These are phyloP conservation scores for Oppia nitens DNA, from an alignment of 1,140 invertebrate genomes.

Conservation along the genomic window DNA sequence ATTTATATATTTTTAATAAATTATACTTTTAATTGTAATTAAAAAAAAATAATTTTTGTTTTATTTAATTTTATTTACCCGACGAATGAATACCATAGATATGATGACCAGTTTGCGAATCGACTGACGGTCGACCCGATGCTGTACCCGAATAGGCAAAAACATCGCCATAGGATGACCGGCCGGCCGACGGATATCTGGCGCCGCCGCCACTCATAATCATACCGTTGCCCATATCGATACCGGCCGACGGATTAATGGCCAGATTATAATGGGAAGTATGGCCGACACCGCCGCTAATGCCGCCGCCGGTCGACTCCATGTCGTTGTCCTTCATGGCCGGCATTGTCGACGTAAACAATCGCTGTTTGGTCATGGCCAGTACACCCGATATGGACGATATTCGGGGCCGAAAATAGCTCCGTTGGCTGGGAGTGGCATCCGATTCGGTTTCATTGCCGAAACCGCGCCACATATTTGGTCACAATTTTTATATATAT, in stretches of 20 bases:
- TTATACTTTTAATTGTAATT: too few species aligned
- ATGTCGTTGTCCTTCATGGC: not conserved
- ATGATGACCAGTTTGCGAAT: conserved; percentile 12
- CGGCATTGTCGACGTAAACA: conserved; percentile 4
- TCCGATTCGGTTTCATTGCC: conserved; percentile 9
- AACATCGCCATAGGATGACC: conserved; percentile 14
- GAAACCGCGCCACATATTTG: conserved; percentile 15
- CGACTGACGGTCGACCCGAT: conserved; percentile 13
- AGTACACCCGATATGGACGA: conserved; percentile 13
- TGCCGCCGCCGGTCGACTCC: not conserved
- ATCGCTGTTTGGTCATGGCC: conserved; percentile 13
- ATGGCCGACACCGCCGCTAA: not conserved
- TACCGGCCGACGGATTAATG: not conserved
- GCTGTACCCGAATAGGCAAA: conserved; percentile 10
- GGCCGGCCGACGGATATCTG: conserved; percentile 5
- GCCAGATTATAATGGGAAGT: not conserved
- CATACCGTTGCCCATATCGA: not conserved
- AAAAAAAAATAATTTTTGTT: too few species aligned
- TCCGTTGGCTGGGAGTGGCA: conserved; percentile 1
- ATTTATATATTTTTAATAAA: too few species aligned
- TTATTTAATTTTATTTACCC: too few species aligned
- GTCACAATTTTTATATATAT: not conserved
- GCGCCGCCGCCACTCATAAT: not conserved
- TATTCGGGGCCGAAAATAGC: conserved; percentile 16
- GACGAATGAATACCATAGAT: conserved; percentile 3